Evolutionary conservation across 2,113 vertebrate genomes (phyloP).

Genomic region (Gnathochromis pfefferi): DNA sequence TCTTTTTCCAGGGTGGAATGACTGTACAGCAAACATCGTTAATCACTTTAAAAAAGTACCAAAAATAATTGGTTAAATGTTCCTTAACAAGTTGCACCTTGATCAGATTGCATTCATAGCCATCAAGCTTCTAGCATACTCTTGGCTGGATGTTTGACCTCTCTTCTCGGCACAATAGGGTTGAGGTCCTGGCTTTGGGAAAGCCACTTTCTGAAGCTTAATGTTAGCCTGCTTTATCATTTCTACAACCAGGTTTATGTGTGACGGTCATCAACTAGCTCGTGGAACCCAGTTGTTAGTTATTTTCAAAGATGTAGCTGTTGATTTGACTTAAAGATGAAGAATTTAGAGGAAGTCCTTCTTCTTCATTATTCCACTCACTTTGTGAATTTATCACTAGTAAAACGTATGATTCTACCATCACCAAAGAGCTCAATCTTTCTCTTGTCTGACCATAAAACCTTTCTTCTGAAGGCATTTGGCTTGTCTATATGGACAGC

Average conservation of each 20-base stretch:
- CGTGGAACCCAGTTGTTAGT: neutral
- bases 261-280: neutral
- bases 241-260: neutral
- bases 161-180: accelerated
- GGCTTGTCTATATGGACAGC: neutral
- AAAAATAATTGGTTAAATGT: neutral
- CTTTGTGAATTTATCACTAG: neutral
- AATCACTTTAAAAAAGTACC: neutral
- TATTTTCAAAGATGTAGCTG: neutral
- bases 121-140: neutral
- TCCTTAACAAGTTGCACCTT: neutral
- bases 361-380: neutral
- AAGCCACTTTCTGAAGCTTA: neutral
- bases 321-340: neutral
- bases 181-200: neutral
- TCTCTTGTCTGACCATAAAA: neutral
- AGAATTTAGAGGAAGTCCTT: neutral
- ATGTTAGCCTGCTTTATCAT: accelerated
- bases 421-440: neutral
- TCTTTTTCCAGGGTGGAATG: neutral
- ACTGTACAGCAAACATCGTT: neutral
- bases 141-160: neutral
- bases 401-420: neutral
- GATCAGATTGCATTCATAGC: neutral
- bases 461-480: neutral